Conservation (phyloP, 2,797 vertebrate species). For the Sebastes trivittatus region DNA sequence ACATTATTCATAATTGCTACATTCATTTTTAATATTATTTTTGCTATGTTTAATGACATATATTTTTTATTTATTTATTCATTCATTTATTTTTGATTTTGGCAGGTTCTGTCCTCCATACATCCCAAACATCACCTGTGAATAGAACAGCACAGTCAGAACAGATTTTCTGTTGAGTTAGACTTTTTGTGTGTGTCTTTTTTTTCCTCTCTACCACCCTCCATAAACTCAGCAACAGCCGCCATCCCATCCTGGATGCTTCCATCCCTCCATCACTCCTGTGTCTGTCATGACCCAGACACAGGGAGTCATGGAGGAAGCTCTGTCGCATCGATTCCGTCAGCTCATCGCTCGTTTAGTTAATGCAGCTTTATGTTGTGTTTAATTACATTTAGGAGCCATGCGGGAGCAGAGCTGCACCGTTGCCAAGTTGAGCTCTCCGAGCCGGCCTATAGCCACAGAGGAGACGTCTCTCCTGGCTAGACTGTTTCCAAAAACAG, state of each 20-base stretch:
- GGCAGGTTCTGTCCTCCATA: no score
- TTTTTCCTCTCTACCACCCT: not conserved
- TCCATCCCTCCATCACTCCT: slow-evolving; percentile 19
- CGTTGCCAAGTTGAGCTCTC: slow-evolving; percentile 50
- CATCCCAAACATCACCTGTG: not conserved
- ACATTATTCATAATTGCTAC: no score
- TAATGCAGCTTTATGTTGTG: slow-evolving; percentile 64
- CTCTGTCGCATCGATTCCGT: slow-evolving; percentile 24
- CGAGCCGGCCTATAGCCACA: slow-evolving; percentile 25
- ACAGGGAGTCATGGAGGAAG: not conserved
- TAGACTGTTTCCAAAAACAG: slow-evolving; percentile 47
- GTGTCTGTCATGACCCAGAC: not conserved
- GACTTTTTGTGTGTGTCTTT: not conserved
- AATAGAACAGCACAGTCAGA: not conserved
- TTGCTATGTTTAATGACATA: no score
- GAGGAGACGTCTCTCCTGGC: slow-evolving; percentile 15
- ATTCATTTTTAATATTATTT: no score
- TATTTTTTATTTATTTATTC: no score
- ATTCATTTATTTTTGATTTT: no score
- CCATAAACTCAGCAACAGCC: slow-evolving; percentile 6
- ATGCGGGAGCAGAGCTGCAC: not conserved
- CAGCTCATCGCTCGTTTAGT: slow-evolving; percentile 50
- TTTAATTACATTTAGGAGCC: slow-evolving; percentile 71
- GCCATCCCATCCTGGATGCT: not conserved
- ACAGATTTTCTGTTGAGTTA: not conserved